These are phyloP conservation scores for Chymomyza caudatula DNA, from an alignment of 2,888 invertebrate genomes.

Conservation along the genomic window DNA sequence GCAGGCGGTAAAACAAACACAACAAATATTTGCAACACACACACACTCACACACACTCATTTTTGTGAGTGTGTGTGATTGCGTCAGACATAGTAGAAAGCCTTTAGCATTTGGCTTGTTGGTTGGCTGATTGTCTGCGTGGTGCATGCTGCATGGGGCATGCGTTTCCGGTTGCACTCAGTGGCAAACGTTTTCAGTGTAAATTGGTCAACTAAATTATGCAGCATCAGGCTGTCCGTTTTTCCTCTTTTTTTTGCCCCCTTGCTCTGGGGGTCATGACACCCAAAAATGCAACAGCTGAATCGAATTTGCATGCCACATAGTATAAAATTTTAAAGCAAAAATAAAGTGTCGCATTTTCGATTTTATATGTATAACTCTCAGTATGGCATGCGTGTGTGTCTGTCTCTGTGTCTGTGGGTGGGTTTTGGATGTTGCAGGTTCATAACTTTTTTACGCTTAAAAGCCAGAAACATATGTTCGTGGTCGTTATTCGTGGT, in stretches of 20 bases:
- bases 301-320: conserved; percentile 50
- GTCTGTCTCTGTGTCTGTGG: conserved; percentile 11
- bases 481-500: conserved; percentile 75
- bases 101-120: not conserved
- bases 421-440: not conserved
- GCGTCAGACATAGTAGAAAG: not conserved
- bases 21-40: not conserved
- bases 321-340: conserved; percentile 52
- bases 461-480: conserved; percentile 72
- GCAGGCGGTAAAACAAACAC: conserved; percentile 7
- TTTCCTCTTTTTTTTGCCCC: not conserved
- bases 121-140: conserved; percentile 1
- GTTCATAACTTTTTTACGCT: conserved; percentile 1
- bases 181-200: conserved; percentile 56
- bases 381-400: conserved; percentile 6
- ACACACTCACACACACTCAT: not conserved
- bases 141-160: conserved; percentile 47
- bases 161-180: conserved; percentile 70
- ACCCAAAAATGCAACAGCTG: conserved; percentile 42
- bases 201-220: conserved; percentile 75
- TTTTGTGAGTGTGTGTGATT: not conserved
- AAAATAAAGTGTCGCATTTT: conserved; percentile 45
- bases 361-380: not conserved
- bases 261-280: not conserved
- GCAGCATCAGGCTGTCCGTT: conserved; percentile 52